Base-by-base conservation (phyloP, 2,888 invertebrate species). In the Heteromyza rotundicornis region DNA sequence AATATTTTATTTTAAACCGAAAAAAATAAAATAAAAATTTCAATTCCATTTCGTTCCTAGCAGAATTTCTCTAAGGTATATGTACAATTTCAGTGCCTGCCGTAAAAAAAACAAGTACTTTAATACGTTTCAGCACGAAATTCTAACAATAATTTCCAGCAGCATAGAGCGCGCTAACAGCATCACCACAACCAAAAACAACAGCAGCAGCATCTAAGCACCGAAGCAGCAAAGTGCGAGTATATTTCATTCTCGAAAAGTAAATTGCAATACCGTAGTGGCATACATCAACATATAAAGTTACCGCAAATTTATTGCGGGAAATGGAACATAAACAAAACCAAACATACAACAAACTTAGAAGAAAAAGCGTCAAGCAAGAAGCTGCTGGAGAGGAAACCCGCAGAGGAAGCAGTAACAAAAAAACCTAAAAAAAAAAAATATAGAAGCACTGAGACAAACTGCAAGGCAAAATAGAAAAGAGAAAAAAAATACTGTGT, bases 321-420 rank as follows among this genome's bases (percentile, higher is more conserved):
- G 47, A 44, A 62, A 63, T 60, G 64, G 56, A 69, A 69, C 67
- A 60, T 68, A 75, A 69, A 72, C 67, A 67, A 69, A 40, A 40
- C 14, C 40, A 27, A 27, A 27, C 27, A 27, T 10, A 5, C 5
- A 27, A 27, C 27, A 27, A 27, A 10, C 27, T 27, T 27, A 27
- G 27, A 27, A 27, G 27, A 7, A 40, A 14, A 40, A n/a, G 14
- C 40, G 40, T 40, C 3, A 3, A 14, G 47, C 47, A 20, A 20
- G 47, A 17, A 47, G 20, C 17, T n/a, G n/a, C n/a, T n/a, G n/a
- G 7, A 47, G 47, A 19, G 47, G 47, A 17, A 47, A 47, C 14
- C 20, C 47, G 19, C 47, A 47, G 47, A 47, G 47, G 47, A 47
- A 47, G 20, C 20, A 47, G 47, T 47, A 19, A 47, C 3, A 47